A percentile compares a stretch with the other conserved stretches of the same genome.
Evolutionary conservation across 2,888 invertebrate genomes (phyloP).

Genomic region (Magallana nippona): DNA sequence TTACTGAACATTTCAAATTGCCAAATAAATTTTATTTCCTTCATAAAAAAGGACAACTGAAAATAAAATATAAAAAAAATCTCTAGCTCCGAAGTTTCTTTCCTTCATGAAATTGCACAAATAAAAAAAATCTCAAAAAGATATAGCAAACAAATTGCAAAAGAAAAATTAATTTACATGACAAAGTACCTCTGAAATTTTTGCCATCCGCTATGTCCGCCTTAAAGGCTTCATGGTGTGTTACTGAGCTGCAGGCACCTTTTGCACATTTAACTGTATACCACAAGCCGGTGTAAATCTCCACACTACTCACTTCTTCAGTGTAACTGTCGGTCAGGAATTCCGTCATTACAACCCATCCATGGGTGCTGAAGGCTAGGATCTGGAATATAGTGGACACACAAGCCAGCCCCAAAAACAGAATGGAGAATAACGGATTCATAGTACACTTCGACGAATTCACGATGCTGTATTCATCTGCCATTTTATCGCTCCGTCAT

Average conservation of each 20-base stretch:
- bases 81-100: background rate
- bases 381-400: conserved; percentile 26
- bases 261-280: conserved; percentile 33
- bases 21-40: background rate
- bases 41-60: background rate
- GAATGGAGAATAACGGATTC: conserved; percentile 13
- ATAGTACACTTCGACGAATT: background rate
- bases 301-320: conserved; percentile 1
- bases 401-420: conserved; percentile 19
- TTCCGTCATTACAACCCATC: conserved; percentile 36
- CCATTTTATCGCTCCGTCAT: too few relatives aligned
- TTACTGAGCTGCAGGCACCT: conserved; percentile 21
- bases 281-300: conserved; percentile 34
- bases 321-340: conserved; percentile 13
- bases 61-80: background rate
- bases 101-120: background rate
- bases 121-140: background rate
- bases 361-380: conserved; percentile 35
- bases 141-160: background rate
- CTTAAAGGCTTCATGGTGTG: conserved; percentile 13
- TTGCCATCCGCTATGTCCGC: background rate
- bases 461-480: too few relatives aligned
- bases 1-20: conserved; percentile 4
- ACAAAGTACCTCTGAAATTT: background rate
- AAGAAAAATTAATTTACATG: background rate